These are phyloP conservation scores for Tetragonula clypearis DNA, from an alignment of 1,140 invertebrate genomes.

Conservation along the genomic window DNA sequence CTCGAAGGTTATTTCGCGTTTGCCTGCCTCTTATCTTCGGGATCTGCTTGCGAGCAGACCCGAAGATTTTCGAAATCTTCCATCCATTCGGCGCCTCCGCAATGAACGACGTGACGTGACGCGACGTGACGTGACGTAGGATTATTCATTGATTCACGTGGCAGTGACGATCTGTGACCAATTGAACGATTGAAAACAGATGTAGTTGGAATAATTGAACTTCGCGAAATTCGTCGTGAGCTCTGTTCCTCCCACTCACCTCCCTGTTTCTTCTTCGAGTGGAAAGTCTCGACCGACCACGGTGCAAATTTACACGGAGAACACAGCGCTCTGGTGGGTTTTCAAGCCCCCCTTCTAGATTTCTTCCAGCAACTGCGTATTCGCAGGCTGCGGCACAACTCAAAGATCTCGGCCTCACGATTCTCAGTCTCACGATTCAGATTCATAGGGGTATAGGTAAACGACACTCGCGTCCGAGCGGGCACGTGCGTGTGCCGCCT, in stretches of 20 bases:
- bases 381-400: background rate
- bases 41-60: background rate
- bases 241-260: too few species aligned
- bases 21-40: constrained; percentile 19
- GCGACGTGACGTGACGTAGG: too few species aligned
- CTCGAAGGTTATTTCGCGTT: constrained; percentile 13
- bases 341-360: background rate
- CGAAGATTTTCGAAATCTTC: constrained; percentile 10
- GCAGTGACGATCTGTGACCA: too few species aligned
- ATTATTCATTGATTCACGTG: too few species aligned
- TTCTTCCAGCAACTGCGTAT: background rate
- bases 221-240: too few species aligned
- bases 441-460: constrained; percentile 47
- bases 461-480: constrained; percentile 51
- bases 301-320: background rate
- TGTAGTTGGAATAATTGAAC: too few species aligned
- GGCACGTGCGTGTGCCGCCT: constrained; percentile 57
- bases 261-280: too few species aligned
- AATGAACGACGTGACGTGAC: background rate
- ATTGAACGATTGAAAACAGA: too few species aligned
- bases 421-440: background rate
- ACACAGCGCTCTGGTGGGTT: background rate
- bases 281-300: too few species aligned
- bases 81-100: background rate
- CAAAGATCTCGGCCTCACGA: background rate